These are phyloP conservation scores for Microtus richardsoni DNA, from an alignment of 2,113 vertebrate species.

Conservation along the genomic window DNA sequence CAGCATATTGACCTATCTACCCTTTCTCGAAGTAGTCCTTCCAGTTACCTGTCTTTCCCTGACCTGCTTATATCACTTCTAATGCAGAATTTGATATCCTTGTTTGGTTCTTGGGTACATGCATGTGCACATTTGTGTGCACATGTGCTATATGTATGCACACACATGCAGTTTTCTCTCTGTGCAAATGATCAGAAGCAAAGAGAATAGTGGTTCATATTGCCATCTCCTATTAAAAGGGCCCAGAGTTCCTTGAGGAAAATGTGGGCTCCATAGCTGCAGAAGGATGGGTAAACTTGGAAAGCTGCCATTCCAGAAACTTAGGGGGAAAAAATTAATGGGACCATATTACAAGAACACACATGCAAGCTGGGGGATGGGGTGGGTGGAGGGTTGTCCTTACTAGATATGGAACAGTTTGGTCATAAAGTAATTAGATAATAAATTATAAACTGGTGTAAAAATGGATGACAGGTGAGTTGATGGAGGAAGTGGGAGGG, in stretches of 20 bases:
- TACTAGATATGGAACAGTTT: background rate
- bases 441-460: background rate
- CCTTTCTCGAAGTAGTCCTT: background rate
- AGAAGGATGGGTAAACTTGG: background rate
- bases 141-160: background rate
- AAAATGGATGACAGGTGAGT: background rate
- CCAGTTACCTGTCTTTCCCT: background rate
- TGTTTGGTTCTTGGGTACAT: background rate
- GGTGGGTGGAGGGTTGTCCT: background rate
- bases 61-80: background rate
- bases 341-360: background rate
- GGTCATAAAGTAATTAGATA: background rate
- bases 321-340: background rate
- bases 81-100: background rate
- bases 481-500: background rate
- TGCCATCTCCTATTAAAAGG: background rate
- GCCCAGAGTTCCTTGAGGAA: background rate
- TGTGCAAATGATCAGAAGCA: background rate
- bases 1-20: background rate
- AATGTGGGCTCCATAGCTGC: background rate
- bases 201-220: background rate
- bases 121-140: background rate
- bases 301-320: background rate
- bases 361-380: background rate
- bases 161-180: background rate